A percentile compares a stretch with the other conserved stretches of the same genome.
Conservation (phyloP, 2,797 vertebrate genomes). For the Ptychadena robeensis region DNA sequence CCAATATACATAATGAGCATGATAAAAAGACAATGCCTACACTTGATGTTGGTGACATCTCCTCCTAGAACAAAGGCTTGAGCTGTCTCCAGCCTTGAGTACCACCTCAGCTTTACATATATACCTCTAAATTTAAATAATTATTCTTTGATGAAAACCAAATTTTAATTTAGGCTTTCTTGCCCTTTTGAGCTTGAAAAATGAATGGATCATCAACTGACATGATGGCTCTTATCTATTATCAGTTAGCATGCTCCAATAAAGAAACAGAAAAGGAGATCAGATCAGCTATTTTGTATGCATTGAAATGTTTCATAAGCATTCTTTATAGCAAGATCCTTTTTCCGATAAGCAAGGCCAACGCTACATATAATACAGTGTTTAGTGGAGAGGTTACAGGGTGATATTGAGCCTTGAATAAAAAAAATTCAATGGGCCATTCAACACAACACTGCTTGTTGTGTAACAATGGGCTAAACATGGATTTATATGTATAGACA, state of each 20-base stretch:
- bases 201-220: neutral
- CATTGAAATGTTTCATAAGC: constrained; percentile 2
- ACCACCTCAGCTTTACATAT: too few relatives aligned
- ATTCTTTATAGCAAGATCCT: neutral
- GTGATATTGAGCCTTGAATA: neutral
- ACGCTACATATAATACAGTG: neutral
- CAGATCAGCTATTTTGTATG: neutral
- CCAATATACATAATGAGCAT: too few relatives aligned
- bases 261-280: neutral
- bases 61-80: too few relatives aligned
- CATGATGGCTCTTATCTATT: neutral
- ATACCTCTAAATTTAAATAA: neutral
- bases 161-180: neutral
- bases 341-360: neutral
- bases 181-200: neutral
- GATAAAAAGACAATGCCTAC: too few relatives aligned
- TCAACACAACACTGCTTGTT: neutral
- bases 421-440: neutral
- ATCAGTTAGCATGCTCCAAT: neutral
- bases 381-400: neutral
- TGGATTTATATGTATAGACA: too few relatives aligned
- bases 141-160: neutral
- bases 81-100: too few relatives aligned
- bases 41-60: too few relatives aligned
- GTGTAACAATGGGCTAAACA: too few relatives aligned